A percentile compares a stretch with the other conserved stretches of the same genome.
phyloP scores from a whole-genome alignment of 2,113 vertebrate species.

The Cairina moschata region DNA sequence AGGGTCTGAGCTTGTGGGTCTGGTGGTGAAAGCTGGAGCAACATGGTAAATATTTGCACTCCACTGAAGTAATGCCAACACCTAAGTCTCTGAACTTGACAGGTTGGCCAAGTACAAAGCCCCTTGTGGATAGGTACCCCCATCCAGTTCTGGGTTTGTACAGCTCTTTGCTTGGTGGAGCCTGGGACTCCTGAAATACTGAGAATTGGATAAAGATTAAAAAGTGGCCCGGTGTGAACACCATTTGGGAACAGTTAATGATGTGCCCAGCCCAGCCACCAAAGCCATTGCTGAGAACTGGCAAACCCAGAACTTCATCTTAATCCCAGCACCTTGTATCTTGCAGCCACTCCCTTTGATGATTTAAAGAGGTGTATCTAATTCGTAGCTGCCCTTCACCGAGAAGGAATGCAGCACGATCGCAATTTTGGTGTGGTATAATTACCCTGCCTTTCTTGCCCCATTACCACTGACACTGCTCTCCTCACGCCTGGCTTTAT shows the following conservation, averaged over 20 bases:
- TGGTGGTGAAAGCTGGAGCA: neutral
- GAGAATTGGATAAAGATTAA: neutral
- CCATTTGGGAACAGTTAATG: neutral
- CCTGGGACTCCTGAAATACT: neutral
- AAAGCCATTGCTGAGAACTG: slow-evolving; percentile 42
- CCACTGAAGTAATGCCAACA: neutral
- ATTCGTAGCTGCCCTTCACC: slow-evolving; percentile 19
- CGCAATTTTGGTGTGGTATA: slow-evolving; percentile 35
- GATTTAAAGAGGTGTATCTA: slow-evolving; percentile 50
- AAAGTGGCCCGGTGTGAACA: neutral
- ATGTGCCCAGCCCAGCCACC: slow-evolving; percentile 17
- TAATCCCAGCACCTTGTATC: slow-evolving; percentile 38
- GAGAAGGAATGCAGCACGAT: slow-evolving; percentile 46
- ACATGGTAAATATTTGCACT: neutral
- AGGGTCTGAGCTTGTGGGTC: neutral
- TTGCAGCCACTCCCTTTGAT: slow-evolving; percentile 34
- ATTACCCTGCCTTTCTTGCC: slow-evolving; percentile 64
- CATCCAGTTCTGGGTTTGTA: neutral
- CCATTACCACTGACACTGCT: slow-evolving; percentile 46
- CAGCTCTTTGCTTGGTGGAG: neutral
- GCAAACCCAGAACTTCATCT: slow-evolving; percentile 54
- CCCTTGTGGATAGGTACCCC: neutral
- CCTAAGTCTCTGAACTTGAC: neutral
- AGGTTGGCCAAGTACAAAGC: neutral
- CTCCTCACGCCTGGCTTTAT: slow-evolving; percentile 44